phyloP scores from a whole-genome alignment of 2,113 vertebrate genomes.

The Hystrix brachyura region DNA sequence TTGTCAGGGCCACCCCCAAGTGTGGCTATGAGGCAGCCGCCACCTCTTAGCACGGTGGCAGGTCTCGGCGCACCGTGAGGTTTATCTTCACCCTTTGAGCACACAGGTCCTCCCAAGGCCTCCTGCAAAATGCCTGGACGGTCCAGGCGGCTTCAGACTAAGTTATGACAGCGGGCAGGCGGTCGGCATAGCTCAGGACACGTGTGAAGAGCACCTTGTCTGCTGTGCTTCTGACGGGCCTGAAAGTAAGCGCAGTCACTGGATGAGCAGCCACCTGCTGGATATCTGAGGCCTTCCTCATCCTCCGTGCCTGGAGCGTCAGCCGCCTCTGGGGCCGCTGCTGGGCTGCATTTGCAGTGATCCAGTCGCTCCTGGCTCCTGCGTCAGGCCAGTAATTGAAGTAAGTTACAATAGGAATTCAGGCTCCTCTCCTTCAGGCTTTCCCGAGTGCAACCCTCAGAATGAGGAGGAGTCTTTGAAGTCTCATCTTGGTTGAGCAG shows the following conservation, averaged over 20 bases:
- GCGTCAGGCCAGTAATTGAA: background rate
- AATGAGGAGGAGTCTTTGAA: background rate
- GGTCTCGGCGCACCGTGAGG: too few species aligned
- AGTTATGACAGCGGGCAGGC: background rate
- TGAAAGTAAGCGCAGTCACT: background rate
- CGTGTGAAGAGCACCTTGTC: background rate
- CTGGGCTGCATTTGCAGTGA: background rate
- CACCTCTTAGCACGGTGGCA: background rate
- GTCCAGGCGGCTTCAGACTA: background rate
- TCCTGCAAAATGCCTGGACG: background rate
- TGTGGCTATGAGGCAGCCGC: background rate
- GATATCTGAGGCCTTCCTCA: background rate
- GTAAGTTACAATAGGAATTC: background rate
- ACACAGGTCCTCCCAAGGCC: background rate
- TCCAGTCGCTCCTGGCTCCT: background rate
- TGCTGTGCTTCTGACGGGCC: background rate
- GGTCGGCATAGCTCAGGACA: background rate
- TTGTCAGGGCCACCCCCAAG: background rate
- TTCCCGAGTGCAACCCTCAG: background rate
- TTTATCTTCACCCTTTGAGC: background rate
- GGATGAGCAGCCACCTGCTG: background rate
- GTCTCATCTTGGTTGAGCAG: background rate
- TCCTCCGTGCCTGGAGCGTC: background rate
- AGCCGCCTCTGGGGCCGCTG: too few species aligned
- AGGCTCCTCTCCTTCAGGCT: background rate